phyloP scores from a whole-genome alignment of 1,140 invertebrate species.

The Atta texana region DNA sequence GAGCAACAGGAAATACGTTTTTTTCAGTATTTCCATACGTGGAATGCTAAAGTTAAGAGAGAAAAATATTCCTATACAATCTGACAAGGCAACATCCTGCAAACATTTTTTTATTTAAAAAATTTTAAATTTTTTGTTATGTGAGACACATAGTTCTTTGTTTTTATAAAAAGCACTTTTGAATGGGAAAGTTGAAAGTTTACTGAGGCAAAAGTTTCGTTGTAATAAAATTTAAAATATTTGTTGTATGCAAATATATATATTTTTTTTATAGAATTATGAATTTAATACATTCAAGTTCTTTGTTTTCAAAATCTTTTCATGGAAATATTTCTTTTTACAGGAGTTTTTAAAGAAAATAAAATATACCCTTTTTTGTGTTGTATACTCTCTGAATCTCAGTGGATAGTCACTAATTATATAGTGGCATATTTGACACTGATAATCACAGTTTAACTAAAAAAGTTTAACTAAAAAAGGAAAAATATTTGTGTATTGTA shows the following conservation, averaged over 20 bases:
- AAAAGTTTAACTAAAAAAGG: too few relatives aligned
- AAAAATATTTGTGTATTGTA: too few relatives aligned
- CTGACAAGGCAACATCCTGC: slow-evolving; percentile 22
- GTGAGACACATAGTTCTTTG: slow-evolving; percentile 14
- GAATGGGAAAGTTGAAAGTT: slow-evolving; percentile 19
- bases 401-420: too few relatives aligned
- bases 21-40: background rate
- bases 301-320: background rate
- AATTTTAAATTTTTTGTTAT: background rate
- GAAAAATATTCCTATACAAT: slow-evolving; percentile 34
- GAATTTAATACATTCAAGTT: background rate
- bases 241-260: background rate
- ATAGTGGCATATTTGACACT: too few relatives aligned
- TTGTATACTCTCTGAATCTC: background rate
- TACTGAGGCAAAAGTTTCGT: background rate
- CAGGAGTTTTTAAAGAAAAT: background rate
- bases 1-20: slow-evolving; percentile 11
- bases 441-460: too few relatives aligned
- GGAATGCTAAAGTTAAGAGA: slow-evolving; percentile 8
- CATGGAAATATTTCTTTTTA: background rate
- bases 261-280: slow-evolving; percentile 24
- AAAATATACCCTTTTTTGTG: background rate
- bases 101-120: slow-evolving; percentile 20
- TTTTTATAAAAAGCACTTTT: slow-evolving; percentile 27
- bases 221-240: slow-evolving; percentile 37